phyloP scores from a whole-genome alignment of 2,113 vertebrate species.

The Ammospiza caudacuta region DNA sequence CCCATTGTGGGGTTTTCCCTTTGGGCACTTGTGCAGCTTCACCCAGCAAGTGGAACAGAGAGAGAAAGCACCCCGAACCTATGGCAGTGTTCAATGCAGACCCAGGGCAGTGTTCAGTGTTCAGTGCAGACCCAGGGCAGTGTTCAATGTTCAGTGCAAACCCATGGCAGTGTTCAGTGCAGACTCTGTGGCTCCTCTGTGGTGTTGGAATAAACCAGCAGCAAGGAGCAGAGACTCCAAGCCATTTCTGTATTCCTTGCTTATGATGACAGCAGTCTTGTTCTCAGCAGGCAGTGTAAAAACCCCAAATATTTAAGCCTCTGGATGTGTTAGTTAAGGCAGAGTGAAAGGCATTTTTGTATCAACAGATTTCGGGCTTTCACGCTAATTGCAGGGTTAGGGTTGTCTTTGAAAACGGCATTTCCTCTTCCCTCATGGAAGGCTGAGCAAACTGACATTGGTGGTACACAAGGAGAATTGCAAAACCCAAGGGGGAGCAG shows the following conservation, averaged over 20 bases:
- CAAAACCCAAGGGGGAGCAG: background rate
- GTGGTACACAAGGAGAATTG: background rate
- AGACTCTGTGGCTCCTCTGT: background rate
- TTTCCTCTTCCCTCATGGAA: background rate
- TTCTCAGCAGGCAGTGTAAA: background rate
- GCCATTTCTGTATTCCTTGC: background rate
- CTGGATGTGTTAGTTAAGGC: background rate
- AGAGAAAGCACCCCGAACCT: rapidly evolving
- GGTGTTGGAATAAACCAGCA: background rate
- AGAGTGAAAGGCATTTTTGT: background rate
- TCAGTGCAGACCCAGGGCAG: background rate
- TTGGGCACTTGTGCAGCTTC: background rate
- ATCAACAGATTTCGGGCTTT: background rate
- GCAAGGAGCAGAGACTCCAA: background rate
- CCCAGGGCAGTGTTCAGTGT: no score
- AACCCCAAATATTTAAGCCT: background rate
- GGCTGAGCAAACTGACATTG: background rate
- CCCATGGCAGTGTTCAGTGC: background rate
- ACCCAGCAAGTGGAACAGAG: background rate
- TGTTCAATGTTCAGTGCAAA: background rate
- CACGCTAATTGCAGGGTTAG: background rate
- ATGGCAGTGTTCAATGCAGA: background rate
- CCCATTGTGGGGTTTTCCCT: background rate
- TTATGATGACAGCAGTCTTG: background rate
- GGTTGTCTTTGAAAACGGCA: background rate